Percentiles rank a stretch among this genome's conserved stretches.
Evolutionary conservation across 2,797 vertebrate species (phyloP).

Genomic region (Iguana delicatissima): DNA sequence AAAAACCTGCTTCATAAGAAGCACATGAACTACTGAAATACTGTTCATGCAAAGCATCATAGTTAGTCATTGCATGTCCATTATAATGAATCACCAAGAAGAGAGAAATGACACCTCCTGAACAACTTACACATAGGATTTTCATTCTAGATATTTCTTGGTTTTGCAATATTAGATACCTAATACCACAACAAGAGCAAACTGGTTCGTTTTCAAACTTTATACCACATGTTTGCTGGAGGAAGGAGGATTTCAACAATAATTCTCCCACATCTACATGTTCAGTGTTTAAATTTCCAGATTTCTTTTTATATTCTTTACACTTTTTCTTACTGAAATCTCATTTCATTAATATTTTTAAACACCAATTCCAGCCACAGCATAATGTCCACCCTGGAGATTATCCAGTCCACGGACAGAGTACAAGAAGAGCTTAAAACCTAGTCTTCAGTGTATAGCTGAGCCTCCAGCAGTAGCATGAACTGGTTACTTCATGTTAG

Average conservation of each 20-base stretch:
- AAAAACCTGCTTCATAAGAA: conserved; percentile 48
- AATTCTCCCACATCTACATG: neutral
- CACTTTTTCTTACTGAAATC: neutral
- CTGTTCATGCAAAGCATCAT: neutral
- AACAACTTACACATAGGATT: neutral
- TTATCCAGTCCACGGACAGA: neutral
- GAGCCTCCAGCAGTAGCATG: neutral
- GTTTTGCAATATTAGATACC: neutral
- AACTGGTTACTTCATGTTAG: neutral
- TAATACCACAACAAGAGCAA: neutral
- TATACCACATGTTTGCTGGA: rapidly evolving
- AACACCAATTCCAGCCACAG: neutral
- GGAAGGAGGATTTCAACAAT: neutral
- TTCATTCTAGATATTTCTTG: neutral
- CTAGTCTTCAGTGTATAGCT: neutral
- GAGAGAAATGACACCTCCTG: neutral
- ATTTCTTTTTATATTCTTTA: neutral
- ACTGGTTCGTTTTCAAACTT: neutral
- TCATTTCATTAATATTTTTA: neutral
- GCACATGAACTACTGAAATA: conserved; percentile 1
- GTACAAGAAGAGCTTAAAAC: neutral
- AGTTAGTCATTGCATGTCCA: rapidly evolving
- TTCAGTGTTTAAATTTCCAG: conserved; percentile 29
- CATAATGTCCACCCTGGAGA: neutral
- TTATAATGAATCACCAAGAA: rapidly evolving